phyloP scores from a whole-genome alignment of 2,888 invertebrate species.

The Epirrhoe tristata region DNA sequence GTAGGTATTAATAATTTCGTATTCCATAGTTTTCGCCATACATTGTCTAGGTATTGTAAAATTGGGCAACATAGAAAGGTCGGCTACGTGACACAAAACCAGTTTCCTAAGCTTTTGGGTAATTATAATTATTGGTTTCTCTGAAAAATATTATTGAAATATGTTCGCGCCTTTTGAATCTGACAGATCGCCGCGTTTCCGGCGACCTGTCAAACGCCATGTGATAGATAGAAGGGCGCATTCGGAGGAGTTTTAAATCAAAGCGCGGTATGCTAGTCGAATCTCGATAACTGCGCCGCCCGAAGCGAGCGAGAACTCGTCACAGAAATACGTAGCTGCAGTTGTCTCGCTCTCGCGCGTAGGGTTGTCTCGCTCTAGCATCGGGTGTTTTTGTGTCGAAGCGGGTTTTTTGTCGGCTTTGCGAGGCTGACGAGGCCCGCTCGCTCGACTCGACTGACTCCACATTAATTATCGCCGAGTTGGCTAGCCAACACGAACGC shows the following conservation, averaged over 20 bases:
- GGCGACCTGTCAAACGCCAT: slow-evolving; percentile 85
- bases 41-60: slow-evolving; percentile 31
- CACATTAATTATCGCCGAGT: slow-evolving; percentile 82
- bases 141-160: slow-evolving; percentile 51
- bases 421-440: slow-evolving; percentile 73
- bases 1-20: not conserved
- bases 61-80: slow-evolving; percentile 52
- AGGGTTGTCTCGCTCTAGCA: slow-evolving; percentile 66
- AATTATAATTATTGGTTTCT: slow-evolving; percentile 34
- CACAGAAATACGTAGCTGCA: slow-evolving; percentile 78
- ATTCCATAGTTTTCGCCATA: slow-evolving; percentile 17
- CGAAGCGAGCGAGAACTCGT: slow-evolving; percentile 80
- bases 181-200: slow-evolving; percentile 80
- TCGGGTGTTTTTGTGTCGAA: slow-evolving; percentile 83
- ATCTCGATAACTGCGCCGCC: slow-evolving; percentile 78
- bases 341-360: slow-evolving; percentile 64
- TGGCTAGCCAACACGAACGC: slow-evolving; percentile 76
- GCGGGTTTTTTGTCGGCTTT: slow-evolving; percentile 82
- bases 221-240: slow-evolving; percentile 85
- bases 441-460: slow-evolving; percentile 75
- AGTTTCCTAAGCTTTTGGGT: slow-evolving; percentile 41
- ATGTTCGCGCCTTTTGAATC: slow-evolving; percentile 78
- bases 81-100: slow-evolving; percentile 41
- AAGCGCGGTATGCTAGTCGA: slow-evolving; percentile 78
- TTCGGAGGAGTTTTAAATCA: slow-evolving; percentile 82